phyloP scores from a whole-genome alignment of 2,888 invertebrate species.

The Eupithecia centaureata region DNA sequence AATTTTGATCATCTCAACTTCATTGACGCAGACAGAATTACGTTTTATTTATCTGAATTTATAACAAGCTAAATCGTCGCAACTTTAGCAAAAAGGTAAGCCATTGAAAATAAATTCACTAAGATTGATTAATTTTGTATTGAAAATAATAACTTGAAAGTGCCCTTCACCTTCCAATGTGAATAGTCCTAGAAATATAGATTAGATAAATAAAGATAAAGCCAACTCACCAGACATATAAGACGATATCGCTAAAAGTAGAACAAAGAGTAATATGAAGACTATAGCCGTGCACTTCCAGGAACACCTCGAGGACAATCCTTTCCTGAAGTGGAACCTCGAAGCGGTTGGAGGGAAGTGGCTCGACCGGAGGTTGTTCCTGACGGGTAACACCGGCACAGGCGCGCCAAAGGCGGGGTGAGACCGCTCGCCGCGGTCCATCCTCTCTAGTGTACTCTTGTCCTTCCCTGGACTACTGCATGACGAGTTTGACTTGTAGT shows the following conservation, averaged over 20 bases:
- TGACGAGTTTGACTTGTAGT: slow-evolving; percentile 94
- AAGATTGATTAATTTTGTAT: slow-evolving; percentile 1
- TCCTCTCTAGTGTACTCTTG: slow-evolving; percentile 80
- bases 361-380: slow-evolving; percentile 88
- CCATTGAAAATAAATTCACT: slow-evolving; percentile 3
- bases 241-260: slow-evolving; percentile 91
- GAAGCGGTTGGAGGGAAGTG: slow-evolving; percentile 89
- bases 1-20: slow-evolving; percentile 39
- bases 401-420: slow-evolving; percentile 87
- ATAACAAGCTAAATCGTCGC: slow-evolving; percentile 17
- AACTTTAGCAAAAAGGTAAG: slow-evolving; percentile 14
- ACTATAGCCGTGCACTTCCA: slow-evolving; percentile 97
- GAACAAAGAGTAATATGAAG: slow-evolving; percentile 92
- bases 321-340: slow-evolving; percentile 94
- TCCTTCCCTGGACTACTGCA: slow-evolving; percentile 92
- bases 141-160: slow-evolving; percentile 1
- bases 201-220: neutral
- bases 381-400: slow-evolving; percentile 90
- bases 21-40: slow-evolving; percentile 31
- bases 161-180: neutral
- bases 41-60: slow-evolving; percentile 30
- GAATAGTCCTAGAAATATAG: neutral
- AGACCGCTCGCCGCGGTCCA: slow-evolving; percentile 85
- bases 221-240: slow-evolving; percentile 91
- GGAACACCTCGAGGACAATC: slow-evolving; percentile 92